These are phyloP conservation scores for Drosophila infuscata DNA, from an alignment of 2,888 invertebrate species.

Conservation along the genomic window DNA sequence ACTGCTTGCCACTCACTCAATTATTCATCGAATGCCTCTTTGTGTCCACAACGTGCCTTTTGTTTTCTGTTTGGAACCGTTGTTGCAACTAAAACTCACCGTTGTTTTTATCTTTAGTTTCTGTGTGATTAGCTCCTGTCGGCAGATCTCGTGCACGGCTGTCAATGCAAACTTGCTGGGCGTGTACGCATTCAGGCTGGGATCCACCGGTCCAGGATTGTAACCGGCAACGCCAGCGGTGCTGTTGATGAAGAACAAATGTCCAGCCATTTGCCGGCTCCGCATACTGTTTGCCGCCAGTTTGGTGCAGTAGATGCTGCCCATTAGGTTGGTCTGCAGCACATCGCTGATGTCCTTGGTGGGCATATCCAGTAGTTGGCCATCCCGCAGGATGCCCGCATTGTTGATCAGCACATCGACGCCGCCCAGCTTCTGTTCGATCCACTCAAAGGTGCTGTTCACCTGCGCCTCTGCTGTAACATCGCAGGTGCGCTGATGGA, in stretches of 20 bases:
- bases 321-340: slow-evolving; percentile 86
- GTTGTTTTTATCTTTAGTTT: slow-evolving; percentile 83
- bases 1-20: background rate
- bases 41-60: background rate
- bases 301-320: slow-evolving; percentile 85
- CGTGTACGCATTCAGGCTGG: slow-evolving; percentile 81
- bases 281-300: slow-evolving; percentile 86
- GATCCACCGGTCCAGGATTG: slow-evolving; percentile 64
- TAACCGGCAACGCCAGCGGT: slow-evolving; percentile 78
- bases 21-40: background rate
- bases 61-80: background rate
- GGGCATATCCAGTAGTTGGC: slow-evolving; percentile 79
- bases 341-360: slow-evolving; percentile 74
- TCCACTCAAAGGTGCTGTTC: slow-evolving; percentile 86
- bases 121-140: slow-evolving; percentile 81
- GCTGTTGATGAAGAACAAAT: slow-evolving; percentile 81
- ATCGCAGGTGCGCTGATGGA: slow-evolving; percentile 84
- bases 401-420: slow-evolving; percentile 88
- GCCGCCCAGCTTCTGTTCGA: slow-evolving; percentile 86
- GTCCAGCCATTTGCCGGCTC: slow-evolving; percentile 78
- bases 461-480: slow-evolving; percentile 86
- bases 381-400: slow-evolving; percentile 85
- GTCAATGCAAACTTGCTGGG: slow-evolving; percentile 83
- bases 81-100: slow-evolving; percentile 62
- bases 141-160: slow-evolving; percentile 82